Percentiles rank a stretch among this genome's conserved stretches.
These are phyloP conservation scores for Micoletzkya japonica DNA, from an alignment of 2,888 invertebrate genomes.

Conservation along the genomic window DNA sequence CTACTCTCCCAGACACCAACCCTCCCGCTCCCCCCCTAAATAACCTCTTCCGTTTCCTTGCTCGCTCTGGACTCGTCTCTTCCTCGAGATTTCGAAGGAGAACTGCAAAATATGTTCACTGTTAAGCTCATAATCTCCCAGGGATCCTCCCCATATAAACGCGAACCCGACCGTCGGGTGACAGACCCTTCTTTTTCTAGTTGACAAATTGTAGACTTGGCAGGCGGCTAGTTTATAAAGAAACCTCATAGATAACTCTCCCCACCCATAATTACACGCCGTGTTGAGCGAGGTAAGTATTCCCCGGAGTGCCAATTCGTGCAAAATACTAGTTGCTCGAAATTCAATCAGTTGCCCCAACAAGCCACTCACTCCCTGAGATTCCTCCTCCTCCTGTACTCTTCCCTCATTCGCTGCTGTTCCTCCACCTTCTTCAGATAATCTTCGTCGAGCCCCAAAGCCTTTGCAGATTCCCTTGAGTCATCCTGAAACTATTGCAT, in stretches of 20 bases:
- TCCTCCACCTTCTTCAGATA: slow-evolving; percentile 59
- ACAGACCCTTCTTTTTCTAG: too few species aligned
- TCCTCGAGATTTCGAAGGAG: neutral
- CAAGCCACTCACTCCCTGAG: neutral
- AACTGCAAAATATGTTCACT: neutral
- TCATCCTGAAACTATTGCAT: slow-evolving; percentile 24
- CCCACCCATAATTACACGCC: too few species aligned
- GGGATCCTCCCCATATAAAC: too few species aligned
- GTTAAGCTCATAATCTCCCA: too few species aligned
- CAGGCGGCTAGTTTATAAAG: too few species aligned
- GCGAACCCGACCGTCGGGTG: too few species aligned
- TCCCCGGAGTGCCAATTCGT: too few species aligned
- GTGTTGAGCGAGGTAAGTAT: too few species aligned
- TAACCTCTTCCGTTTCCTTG: neutral
- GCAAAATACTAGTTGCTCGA: too few species aligned
- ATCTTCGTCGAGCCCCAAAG: slow-evolving; percentile 57
- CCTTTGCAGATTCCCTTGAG: slow-evolving; percentile 51
- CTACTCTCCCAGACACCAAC: neutral
- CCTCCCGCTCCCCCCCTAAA: neutral
- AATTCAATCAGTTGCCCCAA: too few species aligned
- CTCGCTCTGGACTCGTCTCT: neutral
- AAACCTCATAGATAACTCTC: too few species aligned
- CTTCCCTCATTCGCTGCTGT: slow-evolving; percentile 35
- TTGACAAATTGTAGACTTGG: too few species aligned
- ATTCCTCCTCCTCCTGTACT: slow-evolving; percentile 5